Evolutionary conservation across 2,888 invertebrate genomes (phyloP), one percentile per base, ranked within the genome.

Genomic region (Chelonus formosanus): DNA sequence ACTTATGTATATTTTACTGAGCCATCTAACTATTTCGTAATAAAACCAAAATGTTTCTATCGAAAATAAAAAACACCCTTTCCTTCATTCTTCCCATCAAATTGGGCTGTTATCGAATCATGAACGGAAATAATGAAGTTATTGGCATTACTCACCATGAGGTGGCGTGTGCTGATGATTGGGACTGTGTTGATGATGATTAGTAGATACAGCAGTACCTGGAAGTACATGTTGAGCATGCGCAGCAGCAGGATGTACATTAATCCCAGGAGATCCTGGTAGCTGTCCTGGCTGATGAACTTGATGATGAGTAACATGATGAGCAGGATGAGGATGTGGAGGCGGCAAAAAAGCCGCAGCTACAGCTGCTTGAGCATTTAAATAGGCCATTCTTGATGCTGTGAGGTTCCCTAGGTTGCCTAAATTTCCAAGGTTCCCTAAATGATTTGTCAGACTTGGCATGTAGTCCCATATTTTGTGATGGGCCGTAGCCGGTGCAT

Each of bases 291-390:
- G 78, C 74, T 81, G 84, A 75, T 84, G 85, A 71, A 85, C 82
- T 79, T 85, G 84, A 76, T 84, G 84, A 77, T 84, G 84, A 45
- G 84, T 76, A 74, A 84, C 83, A 67, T 84, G 84, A 72, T 84
- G 86, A 54, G 87, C 88, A 62, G 88, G 89, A 68, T 78, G 78
- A 50, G 89, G 90, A 68, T 84, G 84, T 5, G 81, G 83, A 47
- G 91, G 90, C 36, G 93, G 94, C 76, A 94, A 85, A 85, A 94
- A 94, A 55, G 94, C 94, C 10, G 94, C 94, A 5, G 94, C 94
- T 55, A 94, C 94, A n/a, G 95, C 94, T 50, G 95, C 94, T 83
- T 95, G 94, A 59, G 94, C 94, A 86, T 95, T 95, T 85, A 95
- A 92, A 84, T 95, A 95, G 66, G 94, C 94, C 89, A 95, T 94